A percentile compares a stretch with the other conserved stretches of the same genome.
Conservation (phyloP, 2,797 vertebrate genomes). For the Sebastes glaucus region DNA sequence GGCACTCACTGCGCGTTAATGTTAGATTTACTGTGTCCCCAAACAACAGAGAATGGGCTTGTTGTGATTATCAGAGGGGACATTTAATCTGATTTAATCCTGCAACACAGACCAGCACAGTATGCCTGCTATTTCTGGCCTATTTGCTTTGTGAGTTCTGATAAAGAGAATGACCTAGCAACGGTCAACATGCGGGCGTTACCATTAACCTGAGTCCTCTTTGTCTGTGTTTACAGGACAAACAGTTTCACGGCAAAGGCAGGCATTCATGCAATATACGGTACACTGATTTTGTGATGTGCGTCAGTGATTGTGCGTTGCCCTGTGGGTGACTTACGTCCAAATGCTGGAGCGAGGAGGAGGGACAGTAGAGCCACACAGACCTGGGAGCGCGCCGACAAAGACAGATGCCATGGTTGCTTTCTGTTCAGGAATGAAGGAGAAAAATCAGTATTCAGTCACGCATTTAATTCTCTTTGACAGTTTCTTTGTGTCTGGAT, state of each 20-base stretch:
- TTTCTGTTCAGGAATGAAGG: slow-evolving; percentile 64
- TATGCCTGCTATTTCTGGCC: slow-evolving; percentile 47
- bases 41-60: slow-evolving; percentile 39
- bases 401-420: slow-evolving; percentile 11
- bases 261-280: background rate
- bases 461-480: slow-evolving; percentile 25
- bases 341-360: slow-evolving; percentile 66
- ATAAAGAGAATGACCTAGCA: slow-evolving; percentile 41
- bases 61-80: slow-evolving; percentile 49
- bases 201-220: slow-evolving; percentile 6
- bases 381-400: slow-evolving; percentile 21
- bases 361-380: slow-evolving; percentile 63
- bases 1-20: background rate
- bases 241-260: slow-evolving; percentile 16
- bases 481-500: slow-evolving; percentile 40
- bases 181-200: slow-evolving; percentile 12
- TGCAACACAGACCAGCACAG: slow-evolving; percentile 37
- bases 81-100: slow-evolving; percentile 71
- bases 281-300: background rate
- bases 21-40: slow-evolving; percentile 26
- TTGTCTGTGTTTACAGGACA: slow-evolving; percentile 27
- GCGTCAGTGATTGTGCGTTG: background rate
- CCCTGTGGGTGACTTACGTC: slow-evolving; percentile 74
- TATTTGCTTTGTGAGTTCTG: slow-evolving; percentile 30
- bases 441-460: slow-evolving; percentile 41